Evolutionary conservation across 2,113 vertebrate species (phyloP).

Genomic region (Pithys albifrons): DNA sequence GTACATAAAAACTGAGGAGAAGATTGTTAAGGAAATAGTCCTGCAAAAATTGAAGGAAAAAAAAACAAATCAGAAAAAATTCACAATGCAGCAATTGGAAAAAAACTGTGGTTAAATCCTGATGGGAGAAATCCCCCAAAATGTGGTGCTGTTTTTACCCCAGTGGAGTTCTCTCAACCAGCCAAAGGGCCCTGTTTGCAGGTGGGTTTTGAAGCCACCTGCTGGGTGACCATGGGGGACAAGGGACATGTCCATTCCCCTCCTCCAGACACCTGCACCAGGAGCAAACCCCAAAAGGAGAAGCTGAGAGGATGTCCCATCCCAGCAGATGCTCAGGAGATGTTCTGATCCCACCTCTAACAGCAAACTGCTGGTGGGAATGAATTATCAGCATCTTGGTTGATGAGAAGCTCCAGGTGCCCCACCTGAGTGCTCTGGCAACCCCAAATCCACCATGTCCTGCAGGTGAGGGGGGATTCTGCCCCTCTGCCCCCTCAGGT

Average conservation of each 20-base stretch:
- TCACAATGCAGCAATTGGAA: not conserved
- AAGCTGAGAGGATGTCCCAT: not conserved
- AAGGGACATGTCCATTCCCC: not conserved
- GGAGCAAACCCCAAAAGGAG: not conserved
- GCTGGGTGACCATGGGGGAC: not conserved
- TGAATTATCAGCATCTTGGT: too few relatives aligned
- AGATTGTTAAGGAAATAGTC: not conserved
- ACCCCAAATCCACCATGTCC: not conserved
- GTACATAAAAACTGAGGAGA: fast-evolving
- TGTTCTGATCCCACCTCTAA: too few relatives aligned
- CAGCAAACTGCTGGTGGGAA: not conserved
- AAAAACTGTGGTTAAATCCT: not conserved
- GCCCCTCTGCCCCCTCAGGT: not conserved
- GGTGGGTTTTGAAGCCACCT: not conserved
- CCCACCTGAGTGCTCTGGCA: not conserved
- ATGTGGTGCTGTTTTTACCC: not conserved
- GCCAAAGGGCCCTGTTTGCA: not conserved
- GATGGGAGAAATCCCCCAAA: not conserved
- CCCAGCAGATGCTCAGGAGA: not conserved
- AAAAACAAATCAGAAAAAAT: not conserved
- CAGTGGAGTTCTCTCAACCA: not conserved
- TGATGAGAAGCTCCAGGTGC: not conserved
- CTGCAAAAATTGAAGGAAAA: too few relatives aligned
- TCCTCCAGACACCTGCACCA: not conserved
- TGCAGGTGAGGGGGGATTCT: not conserved